Percentiles rank a stretch among this genome's conserved stretches.
These are phyloP conservation scores for Pseudococcus viburni DNA, from an alignment of 2,888 invertebrate species.

Conservation along the genomic window DNA sequence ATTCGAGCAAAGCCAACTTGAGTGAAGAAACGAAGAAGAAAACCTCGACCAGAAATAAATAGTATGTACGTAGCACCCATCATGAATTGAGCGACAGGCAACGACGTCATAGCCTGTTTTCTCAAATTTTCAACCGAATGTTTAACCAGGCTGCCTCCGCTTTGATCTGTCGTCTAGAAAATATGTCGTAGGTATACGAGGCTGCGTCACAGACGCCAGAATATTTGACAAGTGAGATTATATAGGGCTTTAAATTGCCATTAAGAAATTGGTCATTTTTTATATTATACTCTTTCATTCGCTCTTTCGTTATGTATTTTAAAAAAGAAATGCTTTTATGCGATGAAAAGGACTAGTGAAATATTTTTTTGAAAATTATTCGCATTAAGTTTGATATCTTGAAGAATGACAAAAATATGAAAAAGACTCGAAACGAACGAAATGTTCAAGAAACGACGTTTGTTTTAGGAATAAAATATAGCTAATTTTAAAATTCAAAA, in stretches of 20 bases:
- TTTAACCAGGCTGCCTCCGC: background rate
- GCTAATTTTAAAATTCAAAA: no score
- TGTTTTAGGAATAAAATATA: no score
- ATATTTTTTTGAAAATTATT: no score
- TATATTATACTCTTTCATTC: background rate
- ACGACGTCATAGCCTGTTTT: background rate
- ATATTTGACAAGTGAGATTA: background rate
- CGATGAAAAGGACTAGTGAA: no score
- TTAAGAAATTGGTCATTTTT: background rate
- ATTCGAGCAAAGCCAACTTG: background rate
- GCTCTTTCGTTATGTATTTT: no score
- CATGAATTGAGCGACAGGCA: background rate
- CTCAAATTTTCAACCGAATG: background rate
- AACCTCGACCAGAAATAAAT: no score
- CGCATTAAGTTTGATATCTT: no score
- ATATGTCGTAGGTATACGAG: background rate
- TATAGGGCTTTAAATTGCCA: background rate
- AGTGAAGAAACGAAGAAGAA: background rate
- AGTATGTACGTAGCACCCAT: background rate
- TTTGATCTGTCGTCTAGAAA: slow-evolving; percentile 19
- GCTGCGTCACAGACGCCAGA: background rate
- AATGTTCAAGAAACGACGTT: no score
- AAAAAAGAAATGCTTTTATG: no score
- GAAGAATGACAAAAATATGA: no score
- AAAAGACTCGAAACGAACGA: no score